Evolutionary conservation across 2,113 vertebrate genomes (phyloP).

Genomic region (Psilopsiagon aymara): DNA sequence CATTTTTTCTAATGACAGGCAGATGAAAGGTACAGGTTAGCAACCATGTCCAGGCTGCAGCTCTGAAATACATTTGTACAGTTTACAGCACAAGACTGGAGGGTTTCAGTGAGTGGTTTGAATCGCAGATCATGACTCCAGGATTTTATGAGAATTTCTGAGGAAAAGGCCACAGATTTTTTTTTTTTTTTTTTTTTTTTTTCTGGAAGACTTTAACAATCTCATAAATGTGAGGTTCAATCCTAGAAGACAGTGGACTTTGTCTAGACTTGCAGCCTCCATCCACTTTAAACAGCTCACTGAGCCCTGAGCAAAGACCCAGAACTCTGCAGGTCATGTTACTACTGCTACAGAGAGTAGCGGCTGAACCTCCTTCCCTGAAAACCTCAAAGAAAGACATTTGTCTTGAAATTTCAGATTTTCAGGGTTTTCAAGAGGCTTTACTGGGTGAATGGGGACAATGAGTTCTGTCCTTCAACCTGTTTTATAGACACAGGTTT

Average conservation of each 20-base stretch:
- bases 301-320: background rate
- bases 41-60: background rate
- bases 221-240: background rate
- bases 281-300: background rate
- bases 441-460: background rate
- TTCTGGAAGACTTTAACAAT: background rate
- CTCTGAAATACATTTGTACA: background rate
- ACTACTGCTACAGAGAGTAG: background rate
- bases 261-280: background rate
- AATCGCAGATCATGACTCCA: background rate
- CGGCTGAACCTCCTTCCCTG: background rate
- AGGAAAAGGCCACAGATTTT: background rate
- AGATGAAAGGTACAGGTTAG: background rate
- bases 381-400: background rate
- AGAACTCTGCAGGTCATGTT: background rate
- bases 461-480: constrained; percentile 10
- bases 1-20: background rate
- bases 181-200: background rate
- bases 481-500: background rate
- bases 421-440: background rate
- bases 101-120: background rate
- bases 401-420: constrained; percentile 1
- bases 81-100: background rate
- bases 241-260: background rate
- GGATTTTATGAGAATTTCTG: background rate